Evolutionary conservation across 1,140 invertebrate species (phyloP), one percentile per base, ranked within the genome.

Genomic region (Drosophila trapezifrons): DNA sequence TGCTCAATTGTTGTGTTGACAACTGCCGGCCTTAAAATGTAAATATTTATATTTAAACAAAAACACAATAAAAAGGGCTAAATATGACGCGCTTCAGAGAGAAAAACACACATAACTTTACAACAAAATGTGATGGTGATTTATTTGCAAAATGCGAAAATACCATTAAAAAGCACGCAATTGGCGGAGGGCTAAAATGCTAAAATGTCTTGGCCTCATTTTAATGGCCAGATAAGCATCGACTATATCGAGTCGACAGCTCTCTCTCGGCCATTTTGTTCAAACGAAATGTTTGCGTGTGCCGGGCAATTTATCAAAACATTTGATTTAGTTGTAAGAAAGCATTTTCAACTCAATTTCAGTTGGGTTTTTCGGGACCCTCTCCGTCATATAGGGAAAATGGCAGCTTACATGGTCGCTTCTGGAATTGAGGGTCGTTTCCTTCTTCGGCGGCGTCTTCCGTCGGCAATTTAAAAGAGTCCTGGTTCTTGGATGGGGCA

Each of bases 281-380:
- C 43, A 75, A 51, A 54, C 72, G 80, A 74, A 69, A 70, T 75
- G 80, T 63, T 87, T 84, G 83, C 83, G 83, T 87, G 83, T 80
- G 57, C 37, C 73, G 66, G 67, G 84, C 54, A 78, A 87, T 87
- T 87, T 87, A 87, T 87, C 84, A 87, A 89, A 79, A 57, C 69
- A 89, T 89, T 86, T 86, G 83, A 86, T 86, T 86, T 86, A 86
- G 83, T 86, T 86, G 83, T 86, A 83, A 82, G 72, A 71, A 89
- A 78, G 58, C 69, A 72, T 72, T 72, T 79, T 72, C 60, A 86
- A 86, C 83, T 83, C 74, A 75, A 76, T 65, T 65, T 75, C 59
- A 51, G 49, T 49, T 51, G 47, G 25, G 17, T 37, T 56, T 35
- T 15, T 5, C n/a, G 22, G 40, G 13, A 38, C 57, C 35, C 42